Conservation (phyloP, 2,113 vertebrate species). For the Aegotheles bennettii region DNA sequence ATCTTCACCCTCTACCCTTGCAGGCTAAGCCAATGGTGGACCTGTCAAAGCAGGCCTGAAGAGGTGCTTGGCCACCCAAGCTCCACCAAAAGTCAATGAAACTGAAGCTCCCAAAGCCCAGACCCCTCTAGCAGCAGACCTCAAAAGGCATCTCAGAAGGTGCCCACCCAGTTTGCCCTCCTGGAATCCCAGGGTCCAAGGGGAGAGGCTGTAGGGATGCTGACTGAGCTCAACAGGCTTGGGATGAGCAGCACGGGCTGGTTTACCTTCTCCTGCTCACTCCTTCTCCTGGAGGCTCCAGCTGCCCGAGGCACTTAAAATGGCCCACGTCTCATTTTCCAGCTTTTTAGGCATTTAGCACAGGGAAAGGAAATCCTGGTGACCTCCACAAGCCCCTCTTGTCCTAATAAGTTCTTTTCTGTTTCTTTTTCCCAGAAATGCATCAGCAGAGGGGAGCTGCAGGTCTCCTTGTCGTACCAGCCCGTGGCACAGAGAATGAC, state of each 20-base stretch:
- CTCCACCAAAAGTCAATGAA: background rate
- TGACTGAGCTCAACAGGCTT: rapidly evolving
- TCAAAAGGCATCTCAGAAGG: background rate
- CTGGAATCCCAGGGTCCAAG: background rate
- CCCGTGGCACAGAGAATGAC: conserved; percentile 94
- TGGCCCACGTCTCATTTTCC: rapidly evolving
- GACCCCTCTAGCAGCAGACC: rapidly evolving
- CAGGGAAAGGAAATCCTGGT: background rate
- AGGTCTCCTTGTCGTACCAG: conserved; percentile 94
- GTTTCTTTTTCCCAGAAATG: conserved; percentile 75
- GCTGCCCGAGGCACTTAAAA: background rate
- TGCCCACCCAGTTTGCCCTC: background rate
- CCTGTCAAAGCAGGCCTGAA: background rate
- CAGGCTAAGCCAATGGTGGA: background rate
- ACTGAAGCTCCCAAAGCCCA: background rate
- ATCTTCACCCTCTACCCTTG: background rate
- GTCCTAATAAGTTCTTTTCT: background rate
- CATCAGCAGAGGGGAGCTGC: conserved; percentile 88
- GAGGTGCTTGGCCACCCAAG: background rate
- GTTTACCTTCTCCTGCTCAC: rapidly evolving
- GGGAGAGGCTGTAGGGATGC: background rate
- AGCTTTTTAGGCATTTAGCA: too few species aligned
- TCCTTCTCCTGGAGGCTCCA: background rate
- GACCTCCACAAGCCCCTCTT: rapidly evolving
- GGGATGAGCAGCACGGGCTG: rapidly evolving